These are phyloP conservation scores for Sylvia atricapilla DNA, from an alignment of 2,113 vertebrate species.

Conservation along the genomic window DNA sequence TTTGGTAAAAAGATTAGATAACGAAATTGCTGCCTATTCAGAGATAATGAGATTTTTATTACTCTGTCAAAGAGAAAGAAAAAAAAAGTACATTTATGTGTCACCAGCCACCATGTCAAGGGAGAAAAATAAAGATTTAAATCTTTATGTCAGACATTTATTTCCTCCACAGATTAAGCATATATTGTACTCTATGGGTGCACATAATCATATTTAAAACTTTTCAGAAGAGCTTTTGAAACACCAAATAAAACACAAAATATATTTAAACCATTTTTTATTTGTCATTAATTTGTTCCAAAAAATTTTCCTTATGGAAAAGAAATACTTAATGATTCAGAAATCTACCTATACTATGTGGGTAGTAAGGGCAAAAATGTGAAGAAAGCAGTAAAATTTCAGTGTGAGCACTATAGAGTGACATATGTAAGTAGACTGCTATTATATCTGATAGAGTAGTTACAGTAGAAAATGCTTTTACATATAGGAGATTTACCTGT, in stretches of 20 bases:
- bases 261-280: not conserved
- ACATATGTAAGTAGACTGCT: conserved; percentile 28
- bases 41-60: conserved; percentile 85
- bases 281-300: conserved; percentile 55
- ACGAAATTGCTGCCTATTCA: conserved; percentile 82
- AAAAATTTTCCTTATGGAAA: conserved; percentile 41
- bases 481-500: not conserved
- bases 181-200: not conserved
- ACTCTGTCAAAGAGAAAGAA: conserved; percentile 72
- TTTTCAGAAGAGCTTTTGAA: conserved; percentile 51
- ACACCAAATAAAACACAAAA: conserved; percentile 59
- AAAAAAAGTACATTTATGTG: conserved; percentile 69
- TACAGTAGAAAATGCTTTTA: conserved; percentile 22
- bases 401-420: not conserved
- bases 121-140: conserved; percentile 55
- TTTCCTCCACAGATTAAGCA: conserved; percentile 29
- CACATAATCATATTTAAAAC: not conserved
- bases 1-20: conserved; percentile 83
- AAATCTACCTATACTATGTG: not conserved
- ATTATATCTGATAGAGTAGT: not conserved
- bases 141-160: conserved; percentile 52
- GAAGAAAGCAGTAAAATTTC: conserved; percentile 65
- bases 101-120: conserved; percentile 63
- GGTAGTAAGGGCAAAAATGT: conserved; percentile 36
- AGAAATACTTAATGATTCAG: not conserved